Evolutionary conservation across 64 coral and sea anemone species (phyloP).

Genomic region (Catalaphyllia jardinei): DNA sequence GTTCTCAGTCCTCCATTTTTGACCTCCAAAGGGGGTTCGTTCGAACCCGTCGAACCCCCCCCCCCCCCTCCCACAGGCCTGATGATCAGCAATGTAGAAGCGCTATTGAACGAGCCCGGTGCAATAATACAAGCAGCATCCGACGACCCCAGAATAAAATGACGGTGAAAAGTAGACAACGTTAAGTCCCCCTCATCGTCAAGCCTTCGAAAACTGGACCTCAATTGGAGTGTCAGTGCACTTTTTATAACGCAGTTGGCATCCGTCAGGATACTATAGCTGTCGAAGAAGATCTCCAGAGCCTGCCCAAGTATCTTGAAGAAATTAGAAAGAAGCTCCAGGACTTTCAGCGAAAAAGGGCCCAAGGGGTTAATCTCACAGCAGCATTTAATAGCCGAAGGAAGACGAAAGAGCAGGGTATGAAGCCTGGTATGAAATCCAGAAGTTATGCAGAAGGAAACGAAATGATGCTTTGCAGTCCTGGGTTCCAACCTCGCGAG

Average conservation of each 20-base stretch:
- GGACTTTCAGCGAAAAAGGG: neutral
- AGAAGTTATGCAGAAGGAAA: too few relatives aligned
- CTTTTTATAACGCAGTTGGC: conserved; percentile 6
- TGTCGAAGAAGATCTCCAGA: neutral
- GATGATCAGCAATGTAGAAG: neutral
- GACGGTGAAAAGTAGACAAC: neutral
- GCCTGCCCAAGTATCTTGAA: neutral
- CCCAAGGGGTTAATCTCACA: neutral
- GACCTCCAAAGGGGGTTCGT: too few relatives aligned
- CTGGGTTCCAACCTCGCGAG: too few relatives aligned
- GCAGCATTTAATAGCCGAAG: neutral
- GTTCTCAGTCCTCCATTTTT: too few relatives aligned
- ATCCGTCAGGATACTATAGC: conserved; percentile 33
- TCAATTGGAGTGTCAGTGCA: conserved; percentile 17
- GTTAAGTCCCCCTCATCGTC: conserved; percentile 16
- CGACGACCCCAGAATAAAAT: neutral
- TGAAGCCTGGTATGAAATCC: too few relatives aligned
- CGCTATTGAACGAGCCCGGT: neutral
- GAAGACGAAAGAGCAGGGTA: neutral
- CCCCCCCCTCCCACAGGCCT: too few relatives aligned
- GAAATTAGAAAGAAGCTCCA: neutral
- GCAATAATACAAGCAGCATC: neutral
- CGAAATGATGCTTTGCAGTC: too few relatives aligned
- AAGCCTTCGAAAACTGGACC: neutral
- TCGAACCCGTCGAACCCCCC: too few relatives aligned